These are phyloP conservation scores for Cerceris ruficornis DNA, from an alignment of 2,888 invertebrate species.

Conservation along the genomic window DNA sequence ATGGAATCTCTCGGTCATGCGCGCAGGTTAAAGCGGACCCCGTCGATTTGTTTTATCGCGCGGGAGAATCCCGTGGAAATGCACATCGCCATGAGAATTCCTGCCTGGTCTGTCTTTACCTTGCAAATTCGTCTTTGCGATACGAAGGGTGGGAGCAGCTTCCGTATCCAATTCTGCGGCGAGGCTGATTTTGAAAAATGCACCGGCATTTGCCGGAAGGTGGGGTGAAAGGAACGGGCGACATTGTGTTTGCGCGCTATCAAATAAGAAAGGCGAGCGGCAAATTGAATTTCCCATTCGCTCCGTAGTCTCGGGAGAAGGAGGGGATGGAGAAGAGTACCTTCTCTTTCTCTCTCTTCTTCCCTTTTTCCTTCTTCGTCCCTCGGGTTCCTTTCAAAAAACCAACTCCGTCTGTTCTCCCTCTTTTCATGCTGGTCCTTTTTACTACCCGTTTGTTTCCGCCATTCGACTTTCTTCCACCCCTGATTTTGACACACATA, in stretches of 20 bases:
- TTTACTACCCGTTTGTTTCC: constrained; percentile 26
- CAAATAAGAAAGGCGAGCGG: constrained; percentile 53
- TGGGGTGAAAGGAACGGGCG: constrained; percentile 9
- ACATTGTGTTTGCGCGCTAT: constrained; percentile 53
- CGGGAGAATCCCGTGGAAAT: neutral
- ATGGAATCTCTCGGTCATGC: too few species aligned
- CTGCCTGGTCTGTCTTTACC: constrained; percentile 31
- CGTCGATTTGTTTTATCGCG: too few species aligned
- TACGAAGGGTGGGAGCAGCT: constrained; percentile 20
- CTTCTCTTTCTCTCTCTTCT: neutral
- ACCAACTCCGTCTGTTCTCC: constrained; percentile 4
- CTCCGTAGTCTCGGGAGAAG: constrained; percentile 10
- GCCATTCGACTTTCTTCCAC: neutral
- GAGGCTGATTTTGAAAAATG: constrained; percentile 60
- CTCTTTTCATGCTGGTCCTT: neutral
- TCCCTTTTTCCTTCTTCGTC: neutral
- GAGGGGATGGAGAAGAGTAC: neutral
- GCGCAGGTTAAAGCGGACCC: too few species aligned
- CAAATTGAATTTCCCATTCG: constrained; percentile 65
- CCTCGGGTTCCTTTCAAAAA: constrained; percentile 10
- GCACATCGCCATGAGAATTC: neutral
- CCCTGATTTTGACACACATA: constrained; percentile 20
- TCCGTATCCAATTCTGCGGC: constrained; percentile 27
- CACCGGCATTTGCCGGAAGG: constrained; percentile 19
- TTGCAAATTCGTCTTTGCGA: constrained; percentile 43